A percentile compares a stretch with the other conserved stretches of the same genome.
Evolutionary conservation across 2,888 invertebrate species (phyloP).

Genomic region (Macaria notata): DNA sequence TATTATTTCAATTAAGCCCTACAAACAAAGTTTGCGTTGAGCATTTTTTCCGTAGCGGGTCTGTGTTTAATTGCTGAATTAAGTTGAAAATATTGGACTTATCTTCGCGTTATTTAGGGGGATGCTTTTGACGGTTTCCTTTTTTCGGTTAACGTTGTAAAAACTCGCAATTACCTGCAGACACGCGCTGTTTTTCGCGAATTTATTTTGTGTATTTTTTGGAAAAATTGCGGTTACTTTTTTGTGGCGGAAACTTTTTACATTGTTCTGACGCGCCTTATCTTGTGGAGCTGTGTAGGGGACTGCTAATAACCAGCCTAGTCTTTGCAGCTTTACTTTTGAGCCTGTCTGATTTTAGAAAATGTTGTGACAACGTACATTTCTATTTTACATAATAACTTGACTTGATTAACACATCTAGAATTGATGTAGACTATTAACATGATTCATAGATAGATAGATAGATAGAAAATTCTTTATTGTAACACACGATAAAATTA

Average conservation of each 20-base stretch:
- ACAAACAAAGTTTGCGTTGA: slow-evolving; percentile 47
- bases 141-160: slow-evolving; percentile 25
- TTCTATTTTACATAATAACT: too few relatives aligned
- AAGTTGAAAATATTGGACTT: slow-evolving; percentile 37
- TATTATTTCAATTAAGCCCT: slow-evolving; percentile 72
- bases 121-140: slow-evolving; percentile 32
- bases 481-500: too few relatives aligned
- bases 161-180: slow-evolving; percentile 15
- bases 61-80: slow-evolving; percentile 48
- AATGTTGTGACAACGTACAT: too few relatives aligned
- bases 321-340: too few relatives aligned
- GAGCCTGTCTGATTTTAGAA: too few relatives aligned
- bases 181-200: slow-evolving; percentile 7
- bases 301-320: too few relatives aligned
- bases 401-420: too few relatives aligned
- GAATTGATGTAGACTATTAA: too few relatives aligned
- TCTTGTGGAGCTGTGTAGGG: too few relatives aligned
- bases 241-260: neutral
- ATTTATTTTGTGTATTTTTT: slow-evolving; percentile 2
- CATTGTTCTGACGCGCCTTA: neutral
- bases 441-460: too few relatives aligned
- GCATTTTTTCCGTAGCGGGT: slow-evolving; percentile 43
- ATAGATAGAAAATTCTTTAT: too few relatives aligned
- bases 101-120: slow-evolving; percentile 33
- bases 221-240: neutral